Base-by-base conservation (phyloP, 1,140 invertebrate species). In the Leptestheria dahalacensis region DNA sequence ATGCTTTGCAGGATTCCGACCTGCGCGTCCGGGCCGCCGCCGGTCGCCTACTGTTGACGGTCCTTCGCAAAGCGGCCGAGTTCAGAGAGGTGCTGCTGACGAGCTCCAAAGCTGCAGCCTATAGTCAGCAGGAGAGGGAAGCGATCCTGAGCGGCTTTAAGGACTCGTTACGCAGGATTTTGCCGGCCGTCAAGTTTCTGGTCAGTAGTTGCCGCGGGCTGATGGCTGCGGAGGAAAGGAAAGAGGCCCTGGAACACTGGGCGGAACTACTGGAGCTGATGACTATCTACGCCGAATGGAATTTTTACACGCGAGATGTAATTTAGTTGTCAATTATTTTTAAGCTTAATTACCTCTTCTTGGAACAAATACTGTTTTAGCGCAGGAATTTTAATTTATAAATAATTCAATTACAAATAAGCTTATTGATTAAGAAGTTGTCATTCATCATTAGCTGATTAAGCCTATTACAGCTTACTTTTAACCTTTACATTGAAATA, bases 1-100 rank as follows among this genome's bases (percentile, higher is more conserved):
- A 60, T 24, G 24, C 25, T 18, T 29, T 60, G 28, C 21, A 25
- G 1, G 24, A 18, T 0, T n/a, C 26, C 20, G 21, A 53, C 28
- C 26, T 49, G 10, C 24, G 28, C 10, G 33, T 60, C 23, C 47
- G 51, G 18, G 11, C 48, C 15, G 29, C 3, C 21, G 48, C 48
- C 24, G 15, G 49, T 11, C 15, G 21, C 21, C 25, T 60, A 10
- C 26, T 52, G 12, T 28, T 50, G 21, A 15, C 49, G 9, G 41
- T 60, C 23, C 41, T 51, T 25, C 6, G 23, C 18, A 52, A 60
- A 53, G 10, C 33, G 11, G 48, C 49, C 20, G 48, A 60, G 28
- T 60, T 60, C 28, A 12, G 41, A 1, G 28, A 1, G 1, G 29
- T 60, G 28, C 21, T 60, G 21, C 12, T 55, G 25, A 29, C 28